These are phyloP conservation scores for Ruditapes philippinarum DNA, from an alignment of 1,140 invertebrate species.

Conservation along the genomic window DNA sequence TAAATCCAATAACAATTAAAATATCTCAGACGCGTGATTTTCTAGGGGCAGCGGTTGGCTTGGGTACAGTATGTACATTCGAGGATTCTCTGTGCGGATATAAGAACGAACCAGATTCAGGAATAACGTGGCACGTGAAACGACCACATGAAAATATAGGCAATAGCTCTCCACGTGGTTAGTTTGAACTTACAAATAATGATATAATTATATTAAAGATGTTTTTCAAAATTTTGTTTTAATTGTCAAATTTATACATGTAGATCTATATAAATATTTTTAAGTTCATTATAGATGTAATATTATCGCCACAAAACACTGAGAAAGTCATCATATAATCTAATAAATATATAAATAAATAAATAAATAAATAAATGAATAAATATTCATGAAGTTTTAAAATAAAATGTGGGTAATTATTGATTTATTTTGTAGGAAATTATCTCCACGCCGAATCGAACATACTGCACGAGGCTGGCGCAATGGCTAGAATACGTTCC, in stretches of 20 bases:
- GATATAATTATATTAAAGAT: too few relatives aligned
- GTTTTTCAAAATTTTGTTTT: too few relatives aligned
- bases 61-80: neutral
- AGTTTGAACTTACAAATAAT: neutral
- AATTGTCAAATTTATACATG: too few relatives aligned
- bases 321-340: too few relatives aligned
- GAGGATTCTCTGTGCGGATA: constrained; percentile 45
- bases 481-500: neutral
- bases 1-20: too few relatives aligned
- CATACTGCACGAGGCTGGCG: constrained; percentile 29
- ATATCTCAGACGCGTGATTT: too few relatives aligned
- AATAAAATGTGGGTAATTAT: too few relatives aligned
- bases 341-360: too few relatives aligned
- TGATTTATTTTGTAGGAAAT: constrained; percentile 47
- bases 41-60: neutral
- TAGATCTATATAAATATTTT: neutral
- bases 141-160: neutral
- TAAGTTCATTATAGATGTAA: neutral
- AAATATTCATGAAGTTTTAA: too few relatives aligned
- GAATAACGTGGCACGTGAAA: constrained; percentile 32
- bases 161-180: neutral
- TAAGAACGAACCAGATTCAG: constrained; percentile 15
- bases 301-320: too few relatives aligned
- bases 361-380: too few relatives aligned
- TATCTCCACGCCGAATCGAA: constrained; percentile 40